Percentiles rank a stretch among this genome's conserved stretches.
phyloP scores from a whole-genome alignment of 2,797 vertebrate genomes.

The Galaxias olidus region DNA sequence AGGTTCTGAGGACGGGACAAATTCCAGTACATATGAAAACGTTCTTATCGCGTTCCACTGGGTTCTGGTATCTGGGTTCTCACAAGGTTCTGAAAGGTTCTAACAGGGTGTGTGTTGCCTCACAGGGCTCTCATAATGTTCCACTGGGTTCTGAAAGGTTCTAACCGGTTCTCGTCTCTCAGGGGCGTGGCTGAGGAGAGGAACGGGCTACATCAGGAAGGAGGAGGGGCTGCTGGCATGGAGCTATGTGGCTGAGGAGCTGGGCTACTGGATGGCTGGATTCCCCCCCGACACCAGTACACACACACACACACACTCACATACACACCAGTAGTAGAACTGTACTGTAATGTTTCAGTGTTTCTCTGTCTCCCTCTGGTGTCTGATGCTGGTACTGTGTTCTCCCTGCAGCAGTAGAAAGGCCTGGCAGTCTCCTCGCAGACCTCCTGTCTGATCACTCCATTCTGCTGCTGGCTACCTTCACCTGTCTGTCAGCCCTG shows the following conservation, averaged over 20 bases:
- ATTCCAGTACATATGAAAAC: too few relatives aligned
- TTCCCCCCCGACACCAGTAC: constrained; percentile 4
- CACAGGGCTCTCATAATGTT: too few relatives aligned
- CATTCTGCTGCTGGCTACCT: constrained; percentile 85
- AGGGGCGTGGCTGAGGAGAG: constrained; percentile 80
- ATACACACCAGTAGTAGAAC: too few relatives aligned
- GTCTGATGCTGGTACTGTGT: constrained; percentile 10
- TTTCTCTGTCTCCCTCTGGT: constrained; percentile 35
- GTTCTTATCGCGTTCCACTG: too few relatives aligned
- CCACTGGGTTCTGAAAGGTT: background rate
- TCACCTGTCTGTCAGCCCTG: constrained; percentile 72
- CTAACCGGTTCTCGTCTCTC: background rate
- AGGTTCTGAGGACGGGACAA: too few relatives aligned
- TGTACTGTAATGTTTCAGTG: too few relatives aligned
- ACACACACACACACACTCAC: background rate
- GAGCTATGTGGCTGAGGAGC: constrained; percentile 79
- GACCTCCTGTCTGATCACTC: constrained; percentile 86
- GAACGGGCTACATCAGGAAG: constrained; percentile 82
- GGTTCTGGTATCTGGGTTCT: too few relatives aligned
- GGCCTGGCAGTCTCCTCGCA: constrained; percentile 67
- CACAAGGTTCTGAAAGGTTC: too few relatives aligned
- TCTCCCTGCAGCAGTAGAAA: constrained; percentile 25
- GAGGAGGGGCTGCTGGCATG: constrained; percentile 83
- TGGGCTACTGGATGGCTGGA: constrained; percentile 58
- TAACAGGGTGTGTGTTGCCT: too few relatives aligned